These are phyloP conservation scores for Tiaroga cobitis DNA, from an alignment of 2,797 vertebrate species.

Conservation along the genomic window DNA sequence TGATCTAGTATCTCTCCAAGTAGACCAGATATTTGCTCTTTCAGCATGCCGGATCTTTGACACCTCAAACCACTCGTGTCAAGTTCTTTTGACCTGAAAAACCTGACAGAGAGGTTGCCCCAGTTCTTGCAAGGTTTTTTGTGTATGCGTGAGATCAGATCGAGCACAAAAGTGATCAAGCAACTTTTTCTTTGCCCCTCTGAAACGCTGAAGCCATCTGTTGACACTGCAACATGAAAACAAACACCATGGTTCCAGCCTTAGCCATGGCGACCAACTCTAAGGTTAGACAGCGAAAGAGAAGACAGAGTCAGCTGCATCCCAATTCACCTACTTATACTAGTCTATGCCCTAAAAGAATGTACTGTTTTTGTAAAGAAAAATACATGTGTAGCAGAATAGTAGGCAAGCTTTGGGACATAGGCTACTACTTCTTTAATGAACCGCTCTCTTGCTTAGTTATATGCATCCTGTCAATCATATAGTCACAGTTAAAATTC, in stretches of 20 bases:
- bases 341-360: neutral
- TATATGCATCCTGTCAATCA: neutral
- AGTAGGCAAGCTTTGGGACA: neutral
- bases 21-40: constrained; percentile 9
- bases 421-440: neutral
- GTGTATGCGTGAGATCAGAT: constrained; percentile 27
- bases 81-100: constrained; percentile 63
- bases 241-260: constrained; percentile 55
- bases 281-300: constrained; percentile 28
- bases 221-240: constrained; percentile 64
- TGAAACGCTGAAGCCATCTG: constrained; percentile 59
- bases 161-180: constrained; percentile 38
- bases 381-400: neutral
- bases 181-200: constrained; percentile 55
- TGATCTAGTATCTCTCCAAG: constrained; percentile 50
- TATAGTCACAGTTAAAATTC: neutral
- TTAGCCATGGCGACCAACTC: constrained; percentile 39
- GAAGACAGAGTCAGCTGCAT: neutral
- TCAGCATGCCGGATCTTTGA: constrained; percentile 16
- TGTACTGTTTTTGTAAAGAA: neutral
- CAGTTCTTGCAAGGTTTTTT: neutral
- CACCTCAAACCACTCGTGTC: constrained; percentile 31
- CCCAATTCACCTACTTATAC: neutral
- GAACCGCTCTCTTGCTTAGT: neutral
- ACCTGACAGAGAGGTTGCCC: constrained; percentile 57